phyloP scores from a whole-genome alignment of 2,113 vertebrate genomes.

The Sapayoa aenigma region DNA sequence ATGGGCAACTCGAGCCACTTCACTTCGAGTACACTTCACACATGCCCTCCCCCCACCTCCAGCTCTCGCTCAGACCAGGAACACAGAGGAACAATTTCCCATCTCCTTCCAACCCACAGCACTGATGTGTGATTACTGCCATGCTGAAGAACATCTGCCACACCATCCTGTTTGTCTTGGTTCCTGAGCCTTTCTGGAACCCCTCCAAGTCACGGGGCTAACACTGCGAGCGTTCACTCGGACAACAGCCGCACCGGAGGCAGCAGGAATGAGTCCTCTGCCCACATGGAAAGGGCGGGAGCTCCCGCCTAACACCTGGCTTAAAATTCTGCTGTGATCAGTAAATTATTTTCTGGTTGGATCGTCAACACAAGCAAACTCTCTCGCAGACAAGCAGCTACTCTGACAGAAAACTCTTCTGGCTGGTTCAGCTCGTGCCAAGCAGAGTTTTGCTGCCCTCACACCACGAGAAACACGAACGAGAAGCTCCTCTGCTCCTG shows the following conservation, averaged over 20 bases:
- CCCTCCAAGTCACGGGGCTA: neutral
- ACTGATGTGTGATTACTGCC: fast-evolving
- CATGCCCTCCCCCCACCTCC: fast-evolving
- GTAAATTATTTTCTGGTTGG: neutral
- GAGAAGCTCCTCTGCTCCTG: neutral
- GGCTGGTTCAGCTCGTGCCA: fast-evolving
- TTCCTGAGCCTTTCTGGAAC: neutral
- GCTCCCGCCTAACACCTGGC: fast-evolving
- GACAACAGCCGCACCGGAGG: neutral
- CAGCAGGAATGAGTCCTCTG: neutral
- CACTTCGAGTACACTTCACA: no score
- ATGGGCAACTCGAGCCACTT: neutral
- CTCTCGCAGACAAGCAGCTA: neutral
- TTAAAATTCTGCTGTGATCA: neutral
- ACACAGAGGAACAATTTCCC: fast-evolving
- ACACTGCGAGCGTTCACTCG: fast-evolving
- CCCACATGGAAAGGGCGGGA: fast-evolving
- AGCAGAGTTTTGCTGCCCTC: neutral
- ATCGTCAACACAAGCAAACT: fast-evolving
- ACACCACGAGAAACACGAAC: fast-evolving
- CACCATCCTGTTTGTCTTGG: neutral
- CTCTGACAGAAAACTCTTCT: neutral
- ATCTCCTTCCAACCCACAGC: neutral
- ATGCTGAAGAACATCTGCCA: neutral
- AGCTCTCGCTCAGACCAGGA: neutral